Evolutionary conservation across 2,797 vertebrate genomes (phyloP).

Genomic region (Natrix natrix): DNA sequence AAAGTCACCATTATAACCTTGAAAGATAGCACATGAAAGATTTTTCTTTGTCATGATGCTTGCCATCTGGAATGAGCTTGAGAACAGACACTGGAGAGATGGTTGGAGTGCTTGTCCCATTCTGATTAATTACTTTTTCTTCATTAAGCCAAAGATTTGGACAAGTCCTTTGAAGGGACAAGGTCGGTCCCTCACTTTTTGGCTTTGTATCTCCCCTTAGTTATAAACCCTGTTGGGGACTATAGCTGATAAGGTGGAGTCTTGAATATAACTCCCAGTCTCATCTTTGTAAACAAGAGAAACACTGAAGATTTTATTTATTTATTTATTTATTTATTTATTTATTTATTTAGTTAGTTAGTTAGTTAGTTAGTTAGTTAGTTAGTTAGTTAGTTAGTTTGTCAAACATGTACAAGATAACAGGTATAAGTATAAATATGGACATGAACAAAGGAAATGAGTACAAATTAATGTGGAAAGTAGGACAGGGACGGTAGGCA

Average conservation of each 20-base stretch:
- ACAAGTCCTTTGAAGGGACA: background rate
- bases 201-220: background rate
- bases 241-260: background rate
- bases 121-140: background rate
- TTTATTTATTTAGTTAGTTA: too few relatives aligned
- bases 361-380: too few relatives aligned
- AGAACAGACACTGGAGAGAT: background rate
- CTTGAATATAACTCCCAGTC: background rate
- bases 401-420: too few relatives aligned
- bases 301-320: background rate
- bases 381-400: too few relatives aligned
- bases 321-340: too few relatives aligned
- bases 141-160: background rate
- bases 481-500: too few relatives aligned
- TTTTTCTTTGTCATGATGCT: background rate
- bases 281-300: background rate
- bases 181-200: background rate
- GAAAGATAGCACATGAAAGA: background rate
- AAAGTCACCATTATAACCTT: background rate
- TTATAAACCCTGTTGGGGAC: background rate
- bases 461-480: too few relatives aligned
- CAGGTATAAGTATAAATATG: too few relatives aligned
- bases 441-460: too few relatives aligned
- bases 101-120: background rate
- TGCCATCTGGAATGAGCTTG: background rate